A percentile compares a stretch with the other conserved stretches of the same genome.
phyloP scores from a whole-genome alignment of 2,888 invertebrate species.

The Frankliniella intonsa region DNA sequence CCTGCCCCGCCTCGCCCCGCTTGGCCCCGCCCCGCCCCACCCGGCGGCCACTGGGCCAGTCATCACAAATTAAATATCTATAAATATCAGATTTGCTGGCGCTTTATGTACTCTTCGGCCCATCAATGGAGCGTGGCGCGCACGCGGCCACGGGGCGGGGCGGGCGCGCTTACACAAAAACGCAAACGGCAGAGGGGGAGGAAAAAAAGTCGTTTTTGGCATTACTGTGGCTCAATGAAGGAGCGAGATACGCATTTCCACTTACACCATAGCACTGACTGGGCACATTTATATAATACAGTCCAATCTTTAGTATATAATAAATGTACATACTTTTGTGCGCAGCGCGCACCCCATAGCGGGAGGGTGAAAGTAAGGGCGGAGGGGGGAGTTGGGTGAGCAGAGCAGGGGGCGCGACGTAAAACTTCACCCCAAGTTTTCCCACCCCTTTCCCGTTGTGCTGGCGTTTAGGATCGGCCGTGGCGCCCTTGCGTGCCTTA shows the following conservation, averaged over 20 bases:
- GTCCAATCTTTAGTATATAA: too few species aligned
- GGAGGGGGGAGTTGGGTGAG: not conserved
- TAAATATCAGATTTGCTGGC: constrained; percentile 22
- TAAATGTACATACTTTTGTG: not conserved
- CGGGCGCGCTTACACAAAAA: not conserved
- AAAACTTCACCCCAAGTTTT: too few species aligned
- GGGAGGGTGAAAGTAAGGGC: not conserved
- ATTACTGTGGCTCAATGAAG: too few species aligned
- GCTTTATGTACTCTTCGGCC: constrained; percentile 10
- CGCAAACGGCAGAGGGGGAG: too few species aligned
- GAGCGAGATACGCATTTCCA: not conserved
- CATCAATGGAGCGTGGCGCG: not conserved
- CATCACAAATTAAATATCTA: constrained; percentile 27
- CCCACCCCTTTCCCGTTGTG: too few species aligned
- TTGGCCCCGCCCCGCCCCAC: not conserved
- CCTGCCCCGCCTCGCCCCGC: not conserved
- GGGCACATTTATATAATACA: too few species aligned
- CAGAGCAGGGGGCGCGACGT: not conserved
- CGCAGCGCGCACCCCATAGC: not conserved
- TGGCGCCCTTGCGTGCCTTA: too few species aligned
- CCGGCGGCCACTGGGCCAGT: not conserved
- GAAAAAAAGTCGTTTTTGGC: too few species aligned
- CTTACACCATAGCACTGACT: not conserved
- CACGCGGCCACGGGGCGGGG: not conserved
- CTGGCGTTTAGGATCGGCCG: too few species aligned